Percentiles rank a stretch among this genome's conserved stretches.
phyloP scores from a whole-genome alignment of 2,888 invertebrate species.

The Argyra leucocephala region DNA sequence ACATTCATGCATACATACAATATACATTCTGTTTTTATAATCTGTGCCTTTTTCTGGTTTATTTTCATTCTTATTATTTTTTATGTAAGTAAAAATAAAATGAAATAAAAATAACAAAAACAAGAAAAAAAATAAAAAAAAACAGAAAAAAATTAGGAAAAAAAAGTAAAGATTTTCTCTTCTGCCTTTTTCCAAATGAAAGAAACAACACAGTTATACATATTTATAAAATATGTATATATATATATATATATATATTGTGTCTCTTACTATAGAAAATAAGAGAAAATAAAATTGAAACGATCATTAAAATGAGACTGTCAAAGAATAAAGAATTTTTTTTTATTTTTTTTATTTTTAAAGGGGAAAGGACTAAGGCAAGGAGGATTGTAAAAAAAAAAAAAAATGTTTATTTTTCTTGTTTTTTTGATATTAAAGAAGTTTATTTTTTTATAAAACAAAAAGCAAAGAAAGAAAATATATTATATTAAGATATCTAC shows the following conservation, averaged over 20 bases:
- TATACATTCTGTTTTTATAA: background rate
- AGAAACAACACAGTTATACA: too few species aligned
- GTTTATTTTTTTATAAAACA: too few species aligned
- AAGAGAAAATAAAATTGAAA: background rate
- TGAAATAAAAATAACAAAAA: background rate
- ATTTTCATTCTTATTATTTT: background rate
- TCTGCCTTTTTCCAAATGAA: background rate
- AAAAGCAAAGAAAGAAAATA: too few species aligned
- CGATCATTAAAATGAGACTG: slow-evolving; percentile 4
- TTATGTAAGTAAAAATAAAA: background rate
- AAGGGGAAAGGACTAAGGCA: too few species aligned
- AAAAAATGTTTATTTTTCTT: too few species aligned
- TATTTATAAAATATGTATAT: too few species aligned
- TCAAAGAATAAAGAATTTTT: background rate
- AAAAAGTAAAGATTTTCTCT: too few species aligned
- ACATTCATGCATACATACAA: background rate
- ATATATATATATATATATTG: too few species aligned
- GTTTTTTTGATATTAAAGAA: too few species aligned
- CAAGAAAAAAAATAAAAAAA: background rate
- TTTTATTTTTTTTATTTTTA: too few species aligned
- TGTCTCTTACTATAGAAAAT: background rate
- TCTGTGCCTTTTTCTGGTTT: background rate
- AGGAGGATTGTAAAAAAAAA: too few species aligned
- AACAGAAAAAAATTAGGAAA: background rate
- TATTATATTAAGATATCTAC: too few species aligned